Percentiles rank a stretch among this genome's conserved stretches.
Evolutionary conservation across 2,113 vertebrate genomes (phyloP).

Genomic region (Rynchops niger): DNA sequence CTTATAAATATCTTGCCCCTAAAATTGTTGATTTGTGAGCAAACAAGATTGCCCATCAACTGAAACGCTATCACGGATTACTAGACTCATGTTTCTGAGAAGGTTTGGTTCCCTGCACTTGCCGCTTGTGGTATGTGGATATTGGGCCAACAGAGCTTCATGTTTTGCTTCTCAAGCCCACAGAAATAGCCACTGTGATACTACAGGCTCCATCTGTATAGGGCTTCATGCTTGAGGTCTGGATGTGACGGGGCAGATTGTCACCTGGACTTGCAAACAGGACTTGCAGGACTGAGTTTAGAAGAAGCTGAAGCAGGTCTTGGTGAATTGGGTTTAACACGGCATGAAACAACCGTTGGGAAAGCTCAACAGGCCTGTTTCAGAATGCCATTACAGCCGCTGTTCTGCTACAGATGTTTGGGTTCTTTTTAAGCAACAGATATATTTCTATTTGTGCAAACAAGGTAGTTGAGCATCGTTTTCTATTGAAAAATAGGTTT

Average conservation of each 20-base stretch:
- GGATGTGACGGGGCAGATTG: not conserved
- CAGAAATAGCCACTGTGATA: too few relatives aligned
- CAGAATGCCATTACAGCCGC: not conserved
- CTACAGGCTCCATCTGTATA: too few relatives aligned
- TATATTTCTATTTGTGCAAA: not conserved
- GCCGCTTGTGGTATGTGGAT: not conserved
- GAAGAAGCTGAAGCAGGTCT: not conserved
- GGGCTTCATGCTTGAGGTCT: too few relatives aligned
- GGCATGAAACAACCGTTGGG: not conserved
- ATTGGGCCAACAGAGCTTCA: too few relatives aligned
- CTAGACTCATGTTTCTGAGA: not conserved
- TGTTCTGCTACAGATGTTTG: not conserved
- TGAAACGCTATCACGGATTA: not conserved
- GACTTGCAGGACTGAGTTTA: not conserved
- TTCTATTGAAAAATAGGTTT: not conserved
- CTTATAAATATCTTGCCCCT: not conserved
- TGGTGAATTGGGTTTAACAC: not conserved
- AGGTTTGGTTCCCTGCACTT: not conserved
- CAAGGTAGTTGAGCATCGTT: not conserved
- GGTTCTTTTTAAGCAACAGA: not conserved
- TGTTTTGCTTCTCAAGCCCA: too few relatives aligned
- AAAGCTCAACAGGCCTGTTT: not conserved
- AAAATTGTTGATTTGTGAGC: not conserved
- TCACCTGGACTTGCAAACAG: not conserved
- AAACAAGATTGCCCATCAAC: not conserved